phyloP scores from a whole-genome alignment of 2,113 vertebrate species.

The Aldabrachelys gigantea region DNA sequence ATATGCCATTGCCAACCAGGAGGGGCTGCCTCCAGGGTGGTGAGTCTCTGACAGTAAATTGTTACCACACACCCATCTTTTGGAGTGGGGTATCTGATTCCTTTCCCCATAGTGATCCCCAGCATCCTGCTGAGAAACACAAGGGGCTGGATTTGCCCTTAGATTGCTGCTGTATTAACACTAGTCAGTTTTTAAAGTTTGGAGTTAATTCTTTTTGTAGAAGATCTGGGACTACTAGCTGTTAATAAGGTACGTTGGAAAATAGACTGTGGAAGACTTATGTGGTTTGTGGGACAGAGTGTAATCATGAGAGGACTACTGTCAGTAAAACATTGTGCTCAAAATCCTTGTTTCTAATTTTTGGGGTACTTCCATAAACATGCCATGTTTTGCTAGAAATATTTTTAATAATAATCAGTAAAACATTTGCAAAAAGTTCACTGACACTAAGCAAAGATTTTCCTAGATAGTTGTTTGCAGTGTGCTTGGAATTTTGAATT shows the following conservation, averaged over 20 bases:
- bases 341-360: neutral
- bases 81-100: too few relatives aligned
- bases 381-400: too few relatives aligned
- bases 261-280: neutral
- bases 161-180: neutral
- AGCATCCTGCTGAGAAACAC: neutral
- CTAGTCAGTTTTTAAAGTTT: neutral
- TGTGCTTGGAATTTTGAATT: too few relatives aligned
- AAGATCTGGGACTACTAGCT: neutral
- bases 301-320: neutral
- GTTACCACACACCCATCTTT: too few relatives aligned
- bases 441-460: too few relatives aligned
- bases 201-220: neutral
- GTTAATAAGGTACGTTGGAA: neutral
- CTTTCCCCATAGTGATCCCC: neutral
- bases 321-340: neutral
- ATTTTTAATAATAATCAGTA: too few relatives aligned
- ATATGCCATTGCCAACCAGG: too few relatives aligned
- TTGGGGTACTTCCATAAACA: too few relatives aligned
- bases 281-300: neutral
- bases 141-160: fast-evolving
- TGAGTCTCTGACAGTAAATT: too few relatives aligned
- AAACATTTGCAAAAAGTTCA: too few relatives aligned
- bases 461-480: too few relatives aligned
- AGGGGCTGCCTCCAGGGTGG: too few relatives aligned